These are phyloP conservation scores for Acanthopagrus latus DNA, from an alignment of 2,797 vertebrate species.

Conservation along the genomic window DNA sequence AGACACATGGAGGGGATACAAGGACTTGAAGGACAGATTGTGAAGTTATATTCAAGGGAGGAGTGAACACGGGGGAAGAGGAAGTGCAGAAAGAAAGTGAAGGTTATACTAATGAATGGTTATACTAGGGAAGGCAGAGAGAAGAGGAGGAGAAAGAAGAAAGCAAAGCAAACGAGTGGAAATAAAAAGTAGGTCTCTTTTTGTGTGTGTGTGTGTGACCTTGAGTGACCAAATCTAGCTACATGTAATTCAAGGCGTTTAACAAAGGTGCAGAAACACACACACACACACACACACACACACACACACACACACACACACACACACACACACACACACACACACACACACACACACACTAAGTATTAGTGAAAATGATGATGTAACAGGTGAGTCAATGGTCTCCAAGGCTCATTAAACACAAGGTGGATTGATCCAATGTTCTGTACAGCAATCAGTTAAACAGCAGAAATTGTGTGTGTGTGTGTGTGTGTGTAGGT, in stretches of 20 bases:
- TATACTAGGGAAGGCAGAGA: conserved; percentile 17
- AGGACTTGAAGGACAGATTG: conserved; percentile 62
- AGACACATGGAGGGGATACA: conserved; percentile 37
- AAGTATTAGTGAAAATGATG: conserved; percentile 11
- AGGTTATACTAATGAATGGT: conserved; percentile 69
- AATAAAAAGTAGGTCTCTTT: conserved; percentile 26
- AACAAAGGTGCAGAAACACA: conserved; percentile 17
- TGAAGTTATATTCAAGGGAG: conserved; percentile 64
- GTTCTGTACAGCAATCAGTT: conserved; percentile 56
- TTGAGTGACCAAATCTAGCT: conserved; percentile 48
- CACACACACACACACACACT: conserved; percentile 16
- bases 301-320: too few species aligned
- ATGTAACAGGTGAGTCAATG: conserved; percentile 45
- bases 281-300: too few species aligned
- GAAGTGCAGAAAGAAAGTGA: conserved; percentile 57
- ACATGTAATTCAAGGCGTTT: conserved; percentile 34
- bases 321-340: conserved; percentile 2
- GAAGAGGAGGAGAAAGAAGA: conserved; percentile 32
- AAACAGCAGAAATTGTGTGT: conserved; percentile 34
- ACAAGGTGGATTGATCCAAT: conserved; percentile 45
- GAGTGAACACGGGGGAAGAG: conserved; percentile 27
- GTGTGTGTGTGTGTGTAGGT: not conserved
- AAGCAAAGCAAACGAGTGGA: conserved; percentile 24
- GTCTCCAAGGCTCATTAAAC: conserved; percentile 53
- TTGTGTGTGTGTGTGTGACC: conserved; percentile 42